These are phyloP conservation scores for Platynereis dumerilii DNA, from an alignment of 2,888 invertebrate genomes.

Conservation along the genomic window DNA sequence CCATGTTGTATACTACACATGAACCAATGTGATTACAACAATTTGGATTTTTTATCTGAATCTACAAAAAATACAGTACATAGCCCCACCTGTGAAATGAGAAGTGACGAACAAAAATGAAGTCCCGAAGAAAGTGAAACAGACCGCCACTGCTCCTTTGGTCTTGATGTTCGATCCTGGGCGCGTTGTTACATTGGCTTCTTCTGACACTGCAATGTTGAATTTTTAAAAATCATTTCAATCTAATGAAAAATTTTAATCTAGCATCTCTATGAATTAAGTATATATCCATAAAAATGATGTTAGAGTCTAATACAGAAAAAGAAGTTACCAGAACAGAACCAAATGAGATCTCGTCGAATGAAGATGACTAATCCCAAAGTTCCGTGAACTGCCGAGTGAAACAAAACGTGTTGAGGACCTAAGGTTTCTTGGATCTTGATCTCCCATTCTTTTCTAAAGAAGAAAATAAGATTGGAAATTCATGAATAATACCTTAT, in stretches of 20 bases:
- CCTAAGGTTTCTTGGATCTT: constrained; percentile 91
- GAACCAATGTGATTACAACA: too few species aligned
- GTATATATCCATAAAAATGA: too few species aligned
- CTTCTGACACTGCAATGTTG: constrained; percentile 77
- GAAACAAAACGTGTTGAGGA: constrained; percentile 88
- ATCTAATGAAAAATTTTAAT: too few species aligned
- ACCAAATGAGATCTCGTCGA: constrained; percentile 93
- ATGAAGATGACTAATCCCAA: constrained; percentile 88
- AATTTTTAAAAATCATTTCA: too few species aligned
- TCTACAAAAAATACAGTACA: too few species aligned
- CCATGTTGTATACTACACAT: too few species aligned
- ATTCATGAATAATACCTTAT: too few species aligned
- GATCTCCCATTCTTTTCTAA: constrained; percentile 64
- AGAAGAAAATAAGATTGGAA: background rate
- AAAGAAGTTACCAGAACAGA: constrained; percentile 73
- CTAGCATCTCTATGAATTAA: too few species aligned
- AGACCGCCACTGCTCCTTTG: constrained; percentile 93
- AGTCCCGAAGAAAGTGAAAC: constrained; percentile 92
- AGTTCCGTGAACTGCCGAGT: constrained; percentile 85
- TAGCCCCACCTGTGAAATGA: constrained; percentile 72
- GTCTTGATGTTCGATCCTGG: constrained; percentile 80
- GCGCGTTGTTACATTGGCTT: constrained; percentile 84
- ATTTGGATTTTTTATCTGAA: too few species aligned
- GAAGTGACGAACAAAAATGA: constrained; percentile 94
- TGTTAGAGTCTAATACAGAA: too few species aligned